A percentile compares a stretch with the other conserved stretches of the same genome.
phyloP scores from a whole-genome alignment of 2,797 vertebrate genomes.

The Poecilia wingei region DNA sequence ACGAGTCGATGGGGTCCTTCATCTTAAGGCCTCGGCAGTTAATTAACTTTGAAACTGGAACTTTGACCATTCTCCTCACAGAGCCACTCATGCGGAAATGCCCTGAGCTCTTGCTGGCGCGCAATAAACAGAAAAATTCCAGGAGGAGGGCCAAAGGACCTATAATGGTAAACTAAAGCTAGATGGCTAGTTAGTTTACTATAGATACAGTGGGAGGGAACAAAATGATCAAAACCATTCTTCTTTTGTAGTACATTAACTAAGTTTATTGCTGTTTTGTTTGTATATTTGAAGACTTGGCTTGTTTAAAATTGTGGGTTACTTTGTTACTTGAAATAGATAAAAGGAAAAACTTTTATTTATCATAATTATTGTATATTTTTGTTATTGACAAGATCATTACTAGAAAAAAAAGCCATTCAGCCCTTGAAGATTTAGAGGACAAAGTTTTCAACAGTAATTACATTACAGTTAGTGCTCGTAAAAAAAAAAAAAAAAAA shows the following conservation, averaged over 20 bases:
- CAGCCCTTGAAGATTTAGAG: background rate
- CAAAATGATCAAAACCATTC: background rate
- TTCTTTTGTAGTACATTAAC: background rate
- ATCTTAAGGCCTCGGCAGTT: constrained; percentile 78
- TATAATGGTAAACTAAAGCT: constrained; percentile 25
- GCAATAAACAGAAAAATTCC: constrained; percentile 52
- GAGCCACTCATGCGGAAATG: constrained; percentile 78
- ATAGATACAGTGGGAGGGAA: background rate
- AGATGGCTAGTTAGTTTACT: constrained; percentile 1
- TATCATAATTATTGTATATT: background rate
- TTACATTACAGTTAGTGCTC: background rate
- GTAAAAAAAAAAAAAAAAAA: background rate
- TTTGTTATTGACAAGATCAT: background rate
- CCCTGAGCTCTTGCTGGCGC: constrained; percentile 57
- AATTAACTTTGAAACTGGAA: constrained; percentile 79
- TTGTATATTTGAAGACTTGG: background rate
- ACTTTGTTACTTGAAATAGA: background rate
- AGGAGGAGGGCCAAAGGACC: constrained; percentile 2
- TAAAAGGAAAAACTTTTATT: background rate
- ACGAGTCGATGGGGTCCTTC: constrained; percentile 86
- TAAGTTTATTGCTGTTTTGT: background rate
- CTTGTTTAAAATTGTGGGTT: background rate
- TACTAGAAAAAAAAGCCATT: background rate
- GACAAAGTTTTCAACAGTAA: background rate
- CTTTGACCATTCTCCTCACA: constrained; percentile 69